These are phyloP conservation scores for Piaya cayana DNA, from an alignment of 2,113 vertebrate species.

Conservation along the genomic window DNA sequence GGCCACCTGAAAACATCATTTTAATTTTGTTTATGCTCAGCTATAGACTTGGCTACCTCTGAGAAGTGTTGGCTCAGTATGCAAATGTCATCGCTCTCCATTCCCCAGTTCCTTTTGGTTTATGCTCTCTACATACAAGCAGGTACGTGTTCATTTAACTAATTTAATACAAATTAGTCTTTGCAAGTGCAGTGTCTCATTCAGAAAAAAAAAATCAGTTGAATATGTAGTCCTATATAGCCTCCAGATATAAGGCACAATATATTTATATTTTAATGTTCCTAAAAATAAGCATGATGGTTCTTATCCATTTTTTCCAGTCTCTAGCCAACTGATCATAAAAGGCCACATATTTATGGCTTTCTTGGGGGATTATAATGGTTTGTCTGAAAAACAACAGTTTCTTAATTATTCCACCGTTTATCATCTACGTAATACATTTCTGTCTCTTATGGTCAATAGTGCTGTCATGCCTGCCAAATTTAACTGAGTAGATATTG, in stretches of 20 bases:
- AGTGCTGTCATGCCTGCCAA: not conserved
- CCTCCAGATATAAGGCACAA: not conserved
- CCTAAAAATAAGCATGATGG: not conserved
- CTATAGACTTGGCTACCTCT: not conserved
- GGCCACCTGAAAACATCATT: constrained; percentile 2
- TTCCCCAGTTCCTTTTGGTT: not conserved
- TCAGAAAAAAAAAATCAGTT: not conserved
- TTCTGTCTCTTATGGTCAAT: not conserved
- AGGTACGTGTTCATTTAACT: not conserved
- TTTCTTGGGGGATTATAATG: not conserved
- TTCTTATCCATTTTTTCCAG: not conserved
- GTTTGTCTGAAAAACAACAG: not conserved
- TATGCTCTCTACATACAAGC: not conserved
- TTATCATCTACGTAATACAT: not conserved
- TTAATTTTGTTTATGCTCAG: constrained; percentile 26
- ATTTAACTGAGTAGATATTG: constrained; percentile 28
- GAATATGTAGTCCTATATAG: not conserved
- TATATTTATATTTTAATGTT: not conserved
- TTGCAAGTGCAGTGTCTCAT: not conserved
- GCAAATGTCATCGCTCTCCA: not conserved
- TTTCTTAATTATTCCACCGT: constrained; percentile 5
- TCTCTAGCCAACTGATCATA: not conserved
- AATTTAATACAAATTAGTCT: not conserved
- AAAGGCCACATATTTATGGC: not conserved
- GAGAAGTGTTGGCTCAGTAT: not conserved